Evolutionary conservation across 2,888 invertebrate genomes (phyloP).

Genomic region (Dioctria linearis): DNA sequence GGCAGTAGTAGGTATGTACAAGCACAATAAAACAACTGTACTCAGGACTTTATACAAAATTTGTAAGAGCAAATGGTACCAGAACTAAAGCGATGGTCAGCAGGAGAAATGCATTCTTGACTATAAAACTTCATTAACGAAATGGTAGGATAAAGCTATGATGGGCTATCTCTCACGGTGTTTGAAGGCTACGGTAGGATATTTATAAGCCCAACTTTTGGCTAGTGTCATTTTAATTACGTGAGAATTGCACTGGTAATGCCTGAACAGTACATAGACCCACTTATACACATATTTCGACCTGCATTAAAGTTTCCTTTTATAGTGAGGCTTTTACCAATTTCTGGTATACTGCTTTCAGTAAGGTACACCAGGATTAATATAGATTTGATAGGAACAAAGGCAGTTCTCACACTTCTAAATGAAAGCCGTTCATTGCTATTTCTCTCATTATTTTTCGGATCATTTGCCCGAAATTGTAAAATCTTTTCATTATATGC

Average conservation of each 20-base stretch:
- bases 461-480: no score
- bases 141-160: conserved; percentile 15
- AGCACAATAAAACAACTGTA: background rate
- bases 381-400: no score
- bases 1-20: conserved; percentile 7
- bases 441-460: no score
- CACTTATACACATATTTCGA: background rate
- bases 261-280: background rate
- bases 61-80: conserved; percentile 44
- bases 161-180: background rate
- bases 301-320: background rate
- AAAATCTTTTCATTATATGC: no score
- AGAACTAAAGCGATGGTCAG: conserved; percentile 38
- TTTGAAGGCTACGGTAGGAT: background rate
- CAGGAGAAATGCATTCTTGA: conserved; percentile 12
- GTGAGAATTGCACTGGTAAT: conserved; percentile 8
- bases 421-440: no score
- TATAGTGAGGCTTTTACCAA: background rate
- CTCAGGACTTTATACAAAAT: conserved; percentile 28
- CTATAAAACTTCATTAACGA: conserved; percentile 50
- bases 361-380: no score
- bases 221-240: conserved; percentile 28
- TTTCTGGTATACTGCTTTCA: background rate
- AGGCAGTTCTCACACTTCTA: no score
- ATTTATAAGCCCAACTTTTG: background rate